These are phyloP conservation scores for Oxyura jamaicensis DNA, from an alignment of 2,113 vertebrate species.

Conservation along the genomic window DNA sequence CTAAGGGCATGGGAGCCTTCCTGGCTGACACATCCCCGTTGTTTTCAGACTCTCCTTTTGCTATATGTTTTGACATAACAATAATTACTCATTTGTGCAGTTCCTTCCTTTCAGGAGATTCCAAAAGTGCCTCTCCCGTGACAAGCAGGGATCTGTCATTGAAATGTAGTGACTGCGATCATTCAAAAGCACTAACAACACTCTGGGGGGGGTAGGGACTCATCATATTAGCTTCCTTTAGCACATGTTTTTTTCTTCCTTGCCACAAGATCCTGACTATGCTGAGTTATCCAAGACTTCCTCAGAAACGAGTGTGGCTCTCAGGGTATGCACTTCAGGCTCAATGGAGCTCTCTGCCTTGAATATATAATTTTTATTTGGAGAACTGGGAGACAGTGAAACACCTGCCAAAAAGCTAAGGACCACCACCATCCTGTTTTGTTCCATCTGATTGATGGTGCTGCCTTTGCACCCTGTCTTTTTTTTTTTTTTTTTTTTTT, in stretches of 20 bases:
- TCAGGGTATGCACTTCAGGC: background rate
- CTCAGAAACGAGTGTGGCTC: background rate
- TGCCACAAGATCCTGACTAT: background rate
- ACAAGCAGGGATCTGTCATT: background rate
- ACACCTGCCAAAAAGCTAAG: background rate
- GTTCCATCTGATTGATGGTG: background rate
- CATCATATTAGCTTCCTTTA: background rate
- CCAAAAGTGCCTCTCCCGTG: background rate
- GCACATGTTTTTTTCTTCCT: accelerated
- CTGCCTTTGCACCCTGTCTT: background rate
- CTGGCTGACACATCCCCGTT: background rate
- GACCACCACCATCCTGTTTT: background rate
- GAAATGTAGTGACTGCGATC: background rate
- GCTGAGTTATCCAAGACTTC: background rate
- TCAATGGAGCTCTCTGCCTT: background rate
- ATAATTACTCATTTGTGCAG: background rate
- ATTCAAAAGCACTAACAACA: background rate
- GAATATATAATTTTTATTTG: accelerated
- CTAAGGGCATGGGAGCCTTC: accelerated
- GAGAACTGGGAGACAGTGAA: background rate
- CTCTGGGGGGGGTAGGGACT: background rate
- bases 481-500: background rate
- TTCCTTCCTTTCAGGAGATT: background rate
- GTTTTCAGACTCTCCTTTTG: background rate
- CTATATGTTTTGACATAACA: background rate